Base-by-base conservation (phyloP, 2,888 invertebrate species). In the Sipha maydis region DNA sequence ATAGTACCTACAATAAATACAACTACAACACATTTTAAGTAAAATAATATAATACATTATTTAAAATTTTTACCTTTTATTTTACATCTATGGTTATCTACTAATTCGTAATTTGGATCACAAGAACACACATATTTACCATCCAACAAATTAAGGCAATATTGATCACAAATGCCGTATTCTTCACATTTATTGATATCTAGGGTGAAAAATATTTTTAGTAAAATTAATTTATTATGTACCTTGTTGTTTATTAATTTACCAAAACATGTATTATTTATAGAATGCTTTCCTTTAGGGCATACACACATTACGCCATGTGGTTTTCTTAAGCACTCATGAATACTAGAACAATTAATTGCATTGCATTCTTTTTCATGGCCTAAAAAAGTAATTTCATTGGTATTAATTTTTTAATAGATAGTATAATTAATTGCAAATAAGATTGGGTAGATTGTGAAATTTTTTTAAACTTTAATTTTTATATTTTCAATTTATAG, bases 121-220 rank as follows among this genome's bases (percentile, higher is more conserved):
- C 96, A 96, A 5, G 91, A 91, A 90, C 96, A 96, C 5, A 90
- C 91, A 90, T 94, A 95, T 0, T 94, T 93, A 0, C 95, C 95
- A 0, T 92, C 91, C 0, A 90, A 92, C 0, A 90, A 92, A 90
- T 96, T 95, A 0, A 92, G 90, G 91, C 96, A 97, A 21, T 91
- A 92, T 90, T 96, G 96, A 83, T 95, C 95, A 91, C 96, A 96
- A 14, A 93, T 92, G 0, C 95, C 95, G 89, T 89, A 91, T 71
- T 86, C 34, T 41, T 90, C 75, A 86, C 91, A 91, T 89, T 91
- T 91, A 88, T 91, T 90, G 19, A 90, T 89, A 89, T 91, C 91
- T 91, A 83, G n/a, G 54, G 34, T 76, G 61, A 25, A 38, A 38
- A 89, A 19, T 73, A 28, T 54, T 38, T 4, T 71, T 4, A 79